Conservation (phyloP, 2,888 invertebrate genomes). For the Clistopyga incitator region DNA sequence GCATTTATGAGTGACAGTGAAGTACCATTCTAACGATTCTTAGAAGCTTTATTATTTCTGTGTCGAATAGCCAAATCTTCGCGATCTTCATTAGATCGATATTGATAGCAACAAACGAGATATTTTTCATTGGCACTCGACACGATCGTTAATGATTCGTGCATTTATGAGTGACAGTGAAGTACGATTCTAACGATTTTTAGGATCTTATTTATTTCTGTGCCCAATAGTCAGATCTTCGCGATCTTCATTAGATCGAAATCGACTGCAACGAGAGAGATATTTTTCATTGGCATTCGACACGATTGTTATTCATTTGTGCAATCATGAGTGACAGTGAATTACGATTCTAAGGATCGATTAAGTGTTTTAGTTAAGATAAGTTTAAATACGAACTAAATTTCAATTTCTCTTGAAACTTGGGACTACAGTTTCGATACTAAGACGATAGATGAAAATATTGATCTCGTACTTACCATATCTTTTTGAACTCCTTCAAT, state of each 20-base stretch:
- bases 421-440: too few species aligned
- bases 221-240: slow-evolving; percentile 73
- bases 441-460: background rate
- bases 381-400: too few species aligned
- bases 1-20: background rate
- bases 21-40: background rate
- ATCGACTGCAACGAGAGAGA: background rate
- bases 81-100: slow-evolving; percentile 71
- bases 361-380: too few species aligned
- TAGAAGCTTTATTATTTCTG: slow-evolving; percentile 78
- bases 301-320: background rate
- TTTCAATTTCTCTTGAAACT: too few species aligned
- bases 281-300: slow-evolving; percentile 3
- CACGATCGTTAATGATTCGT: background rate
- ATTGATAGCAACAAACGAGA: slow-evolving; percentile 1
- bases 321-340: background rate
- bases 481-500: slow-evolving; percentile 82
- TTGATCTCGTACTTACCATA: slow-evolving; percentile 70
- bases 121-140: slow-evolving; percentile 4
- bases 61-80: slow-evolving; percentile 73
- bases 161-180: background rate
- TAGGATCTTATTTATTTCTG: slow-evolving; percentile 78
- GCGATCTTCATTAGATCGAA: slow-evolving; percentile 71
- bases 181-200: background rate
- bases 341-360: too few species aligned